Evolutionary conservation across 2,113 vertebrate species (phyloP).

Genomic region (Siniperca knerii): DNA sequence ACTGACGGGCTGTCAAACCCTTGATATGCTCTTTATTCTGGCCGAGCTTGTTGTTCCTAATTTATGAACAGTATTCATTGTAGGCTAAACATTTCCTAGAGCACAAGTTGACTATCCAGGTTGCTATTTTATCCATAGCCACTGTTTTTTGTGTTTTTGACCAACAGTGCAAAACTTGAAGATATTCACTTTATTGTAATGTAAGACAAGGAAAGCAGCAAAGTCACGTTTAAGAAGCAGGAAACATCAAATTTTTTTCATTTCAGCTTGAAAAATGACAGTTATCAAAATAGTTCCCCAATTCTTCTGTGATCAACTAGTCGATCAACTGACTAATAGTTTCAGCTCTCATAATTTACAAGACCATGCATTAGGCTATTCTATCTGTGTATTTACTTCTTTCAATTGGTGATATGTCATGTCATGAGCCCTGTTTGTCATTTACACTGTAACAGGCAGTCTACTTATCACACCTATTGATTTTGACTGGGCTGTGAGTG

Average conservation of each 20-base stretch:
- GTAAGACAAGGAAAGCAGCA: background rate
- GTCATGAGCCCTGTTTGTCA: background rate
- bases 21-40: background rate
- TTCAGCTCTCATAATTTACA: background rate
- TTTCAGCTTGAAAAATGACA: background rate
- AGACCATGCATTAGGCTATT: background rate
- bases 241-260: background rate
- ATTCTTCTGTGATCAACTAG: background rate
- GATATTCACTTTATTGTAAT: background rate
- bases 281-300: background rate
- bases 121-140: background rate
- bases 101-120: background rate
- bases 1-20: background rate
- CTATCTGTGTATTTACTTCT: background rate
- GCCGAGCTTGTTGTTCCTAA: background rate
- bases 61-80: background rate
- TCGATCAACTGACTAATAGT: background rate
- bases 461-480: background rate
- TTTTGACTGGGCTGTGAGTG: background rate
- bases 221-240: background rate
- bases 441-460: background rate
- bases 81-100: background rate
- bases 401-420: background rate
- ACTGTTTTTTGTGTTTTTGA: background rate
- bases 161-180: background rate